Evolutionary conservation across 2,888 invertebrate species (phyloP), one percentile per base, ranked within the genome.

Genomic region (Orthonevra nobilis): DNA sequence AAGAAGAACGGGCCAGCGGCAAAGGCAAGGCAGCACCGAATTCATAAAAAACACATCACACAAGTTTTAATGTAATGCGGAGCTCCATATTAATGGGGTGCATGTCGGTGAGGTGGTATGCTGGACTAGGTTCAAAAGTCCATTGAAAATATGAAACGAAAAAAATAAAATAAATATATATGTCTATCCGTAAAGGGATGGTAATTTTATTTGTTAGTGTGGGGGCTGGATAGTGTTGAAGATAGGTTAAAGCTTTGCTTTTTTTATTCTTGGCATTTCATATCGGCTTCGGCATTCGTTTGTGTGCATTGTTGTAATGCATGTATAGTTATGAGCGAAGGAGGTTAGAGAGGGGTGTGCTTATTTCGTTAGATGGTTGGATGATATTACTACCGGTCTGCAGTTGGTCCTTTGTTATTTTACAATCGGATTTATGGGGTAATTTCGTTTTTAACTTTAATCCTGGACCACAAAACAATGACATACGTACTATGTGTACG

Each of bases 21-120:
- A 7, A 28, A 26, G 19, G 58, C 42, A 58, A 69, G 26, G 38
- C 28, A 42, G 48, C 58, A 23, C 63, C 56, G 42, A 63, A 50
- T n/a, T 72, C 72, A 77, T 77, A 72, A 70, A 75, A 70, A 72
- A 73, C 72, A 79, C 73, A 79, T 79, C 73, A 79, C 72, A 73
- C 73, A 79, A 79, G 73, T 79, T 79, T 79, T 79, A 79, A 79
- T 79, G 79, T 79, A 79, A 79, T 73, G 79, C 68, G 73, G 60
- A 72, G 68, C 20, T 52, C 66, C 58, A 58, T 58, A 32, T 36
- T 63, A 34, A 64, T 63, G 63, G 58, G 56, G 42, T 15, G 42
- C 23, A 17, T 3, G 0, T 3, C 17, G n/a, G 20, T 7, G 36
- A 38, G 44, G 14, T 17, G 17, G 34, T 20, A 34, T 10, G 66